Evolutionary conservation across 2,888 invertebrate genomes (phyloP).

Genomic region (Lypha dubia): DNA sequence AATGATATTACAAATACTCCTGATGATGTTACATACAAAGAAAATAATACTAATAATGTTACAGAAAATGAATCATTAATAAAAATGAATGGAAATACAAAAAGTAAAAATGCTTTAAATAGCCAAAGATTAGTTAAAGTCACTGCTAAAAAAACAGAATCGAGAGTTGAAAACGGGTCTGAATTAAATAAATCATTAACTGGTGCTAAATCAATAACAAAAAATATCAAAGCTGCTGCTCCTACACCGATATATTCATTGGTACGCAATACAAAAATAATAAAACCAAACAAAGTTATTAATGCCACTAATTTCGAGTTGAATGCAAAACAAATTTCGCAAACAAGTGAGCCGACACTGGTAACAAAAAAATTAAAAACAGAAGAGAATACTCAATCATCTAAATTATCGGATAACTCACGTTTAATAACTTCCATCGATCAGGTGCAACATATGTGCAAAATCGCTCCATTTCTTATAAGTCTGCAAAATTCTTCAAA

Average conservation of each 20-base stretch:
- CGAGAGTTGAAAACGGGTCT: not conserved
- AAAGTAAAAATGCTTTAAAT: not conserved
- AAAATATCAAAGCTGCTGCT: not conserved
- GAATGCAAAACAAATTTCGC: conserved; percentile 69
- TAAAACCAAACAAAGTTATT: conserved; percentile 82
- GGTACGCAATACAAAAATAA: conserved; percentile 76
- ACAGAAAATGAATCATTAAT: not conserved
- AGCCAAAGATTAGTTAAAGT: conserved; percentile 27
- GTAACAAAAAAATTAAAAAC: not conserved
- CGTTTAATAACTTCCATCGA: conserved; percentile 79
- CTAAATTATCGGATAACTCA: conserved; percentile 61
- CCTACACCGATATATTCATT: conserved; percentile 20
- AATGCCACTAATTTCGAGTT: conserved; percentile 76
- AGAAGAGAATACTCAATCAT: conserved; percentile 6
- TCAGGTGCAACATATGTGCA: conserved; percentile 75
- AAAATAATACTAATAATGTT: conserved; percentile 9
- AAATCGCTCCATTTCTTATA: conserved; percentile 79
- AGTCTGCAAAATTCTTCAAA: conserved; percentile 76
- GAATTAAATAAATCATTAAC: not conserved
- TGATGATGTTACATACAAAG: conserved; percentile 3
- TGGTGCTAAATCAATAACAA: not conserved
- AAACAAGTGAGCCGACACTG: conserved; percentile 59
- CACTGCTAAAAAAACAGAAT: not conserved
- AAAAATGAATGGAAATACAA: conserved; percentile 1
- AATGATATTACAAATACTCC: not conserved